These are phyloP conservation scores for Theocolax elegans DNA, from an alignment of 1,140 invertebrate species.

Conservation along the genomic window DNA sequence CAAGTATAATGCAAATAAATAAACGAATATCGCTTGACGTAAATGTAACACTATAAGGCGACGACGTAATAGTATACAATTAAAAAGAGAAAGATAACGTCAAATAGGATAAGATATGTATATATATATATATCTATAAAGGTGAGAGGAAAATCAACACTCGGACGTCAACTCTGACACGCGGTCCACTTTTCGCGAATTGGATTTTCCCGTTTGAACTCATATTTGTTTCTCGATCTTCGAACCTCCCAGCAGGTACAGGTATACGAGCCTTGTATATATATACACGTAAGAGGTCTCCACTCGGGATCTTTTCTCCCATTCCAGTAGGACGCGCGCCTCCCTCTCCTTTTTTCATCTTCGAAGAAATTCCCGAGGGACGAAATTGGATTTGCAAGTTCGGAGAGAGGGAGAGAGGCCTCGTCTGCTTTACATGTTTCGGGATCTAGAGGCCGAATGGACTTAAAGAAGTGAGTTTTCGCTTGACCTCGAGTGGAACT, in stretches of 20 bases:
- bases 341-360: conserved; percentile 27
- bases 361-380: conserved; percentile 22
- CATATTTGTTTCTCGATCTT: conserved; percentile 25
- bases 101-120: no score
- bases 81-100: no score
- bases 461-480: conserved; percentile 34
- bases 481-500: conserved; percentile 11
- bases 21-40: no score
- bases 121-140: no score
- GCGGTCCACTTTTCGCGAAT: not conserved
- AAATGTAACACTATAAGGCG: no score
- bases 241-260: no score
- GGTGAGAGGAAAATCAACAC: conserved; percentile 20
- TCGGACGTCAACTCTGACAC: not conserved
- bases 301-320: no score
- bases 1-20: no score
- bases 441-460: conserved; percentile 15
- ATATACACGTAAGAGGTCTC: no score
- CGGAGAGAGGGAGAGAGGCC: not conserved
- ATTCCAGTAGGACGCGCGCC: no score
- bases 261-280: no score
- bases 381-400: conserved; percentile 48
- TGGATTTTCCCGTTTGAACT: conserved; percentile 1
- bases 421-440: conserved; percentile 33
- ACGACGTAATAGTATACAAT: no score